A percentile compares a stretch with the other conserved stretches of the same genome.
Evolutionary conservation across 2,888 invertebrate genomes (phyloP).

Genomic region (Cephus pygmeus): DNA sequence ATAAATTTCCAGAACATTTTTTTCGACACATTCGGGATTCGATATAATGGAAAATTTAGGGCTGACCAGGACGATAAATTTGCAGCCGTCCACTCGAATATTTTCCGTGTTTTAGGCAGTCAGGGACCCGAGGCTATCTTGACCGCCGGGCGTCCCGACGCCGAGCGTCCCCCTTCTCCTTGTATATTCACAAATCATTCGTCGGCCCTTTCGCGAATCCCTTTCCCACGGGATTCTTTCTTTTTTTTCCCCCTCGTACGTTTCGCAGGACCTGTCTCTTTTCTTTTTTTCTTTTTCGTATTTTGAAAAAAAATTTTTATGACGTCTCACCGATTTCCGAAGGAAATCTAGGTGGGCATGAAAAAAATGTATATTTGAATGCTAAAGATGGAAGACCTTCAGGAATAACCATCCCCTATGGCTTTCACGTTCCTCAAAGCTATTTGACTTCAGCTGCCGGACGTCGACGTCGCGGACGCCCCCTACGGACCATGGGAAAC

Average conservation of each 20-base stretch:
- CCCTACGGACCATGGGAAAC: slow-evolving; percentile 28
- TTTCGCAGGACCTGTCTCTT: not conserved
- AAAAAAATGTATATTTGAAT: not conserved
- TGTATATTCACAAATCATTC: slow-evolving; percentile 67
- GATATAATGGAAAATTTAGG: slow-evolving; percentile 65
- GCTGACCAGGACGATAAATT: slow-evolving; percentile 61
- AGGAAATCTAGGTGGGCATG: not conserved
- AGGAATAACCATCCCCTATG: not conserved
- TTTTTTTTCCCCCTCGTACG: not conserved
- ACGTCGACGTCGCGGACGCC: not conserved
- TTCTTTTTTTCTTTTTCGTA: not conserved
- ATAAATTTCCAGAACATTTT: slow-evolving; percentile 52
- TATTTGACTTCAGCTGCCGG: not conserved
- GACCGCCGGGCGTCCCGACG: slow-evolving; percentile 56
- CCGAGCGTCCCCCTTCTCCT: slow-evolving; percentile 56
- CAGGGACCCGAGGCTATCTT: slow-evolving; percentile 62
- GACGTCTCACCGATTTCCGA: not conserved
- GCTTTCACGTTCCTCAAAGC: not conserved
- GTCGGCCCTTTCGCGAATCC: slow-evolving; percentile 43
- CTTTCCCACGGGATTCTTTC: slow-evolving; percentile 44
- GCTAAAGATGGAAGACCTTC: not conserved
- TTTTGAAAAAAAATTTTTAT: not conserved
- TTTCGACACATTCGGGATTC: slow-evolving; percentile 48
- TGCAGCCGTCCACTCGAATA: slow-evolving; percentile 65
- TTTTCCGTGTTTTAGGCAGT: slow-evolving; percentile 64